These are phyloP conservation scores for Ephydatia muelleri DNA, from an alignment of 37 sponge, comb jelly and placozoan genomes.

Conservation along the genomic window DNA sequence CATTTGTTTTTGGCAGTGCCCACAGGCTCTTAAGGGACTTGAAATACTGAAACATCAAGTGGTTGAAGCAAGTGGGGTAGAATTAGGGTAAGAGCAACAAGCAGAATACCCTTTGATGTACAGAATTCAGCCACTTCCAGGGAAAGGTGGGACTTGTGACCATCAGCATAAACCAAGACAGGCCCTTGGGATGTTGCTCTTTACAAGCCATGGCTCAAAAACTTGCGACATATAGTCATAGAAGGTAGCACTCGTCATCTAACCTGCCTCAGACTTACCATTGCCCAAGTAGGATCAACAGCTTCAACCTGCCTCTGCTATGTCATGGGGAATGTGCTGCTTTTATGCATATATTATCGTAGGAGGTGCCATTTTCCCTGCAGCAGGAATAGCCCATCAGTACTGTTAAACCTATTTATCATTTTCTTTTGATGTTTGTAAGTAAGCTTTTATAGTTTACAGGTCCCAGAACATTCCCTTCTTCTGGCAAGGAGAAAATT, in stretches of 20 bases:
- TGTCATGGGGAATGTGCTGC: conserved; percentile 5
- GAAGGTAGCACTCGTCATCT: conserved; percentile 34
- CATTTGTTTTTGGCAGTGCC: conserved; percentile 7
- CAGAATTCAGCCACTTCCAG: conserved; percentile 37
- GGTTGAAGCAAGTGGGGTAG: conserved; percentile 50
- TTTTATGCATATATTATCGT: conserved; percentile 43
- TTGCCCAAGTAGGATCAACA: conserved; percentile 10
- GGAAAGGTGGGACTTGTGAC: conserved; percentile 47
- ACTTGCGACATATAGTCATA: conserved; percentile 27
- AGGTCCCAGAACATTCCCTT: too few species aligned
- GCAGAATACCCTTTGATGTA: conserved; percentile 20
- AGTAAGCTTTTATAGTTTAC: too few species aligned
- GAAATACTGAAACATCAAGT: conserved; percentile 49
- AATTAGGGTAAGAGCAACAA: conserved; percentile 29
- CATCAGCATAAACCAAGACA: conserved; percentile 36
- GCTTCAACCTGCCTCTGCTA: conserved; percentile 4
- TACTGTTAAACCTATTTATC: too few species aligned
- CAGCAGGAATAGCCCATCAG: conserved; percentile 9
- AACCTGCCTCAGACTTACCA: conserved; percentile 34
- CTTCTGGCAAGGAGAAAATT: too few species aligned
- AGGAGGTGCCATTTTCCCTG: conserved; percentile 32
- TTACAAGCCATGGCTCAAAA: conserved; percentile 26
- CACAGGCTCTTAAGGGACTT: conserved; percentile 34
- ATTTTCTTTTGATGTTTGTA: too few species aligned
- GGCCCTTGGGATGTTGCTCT: conserved; percentile 33